Evolutionary conservation across 1,140 invertebrate species (phyloP).

Genomic region (Bombus haemorrhoidalis): DNA sequence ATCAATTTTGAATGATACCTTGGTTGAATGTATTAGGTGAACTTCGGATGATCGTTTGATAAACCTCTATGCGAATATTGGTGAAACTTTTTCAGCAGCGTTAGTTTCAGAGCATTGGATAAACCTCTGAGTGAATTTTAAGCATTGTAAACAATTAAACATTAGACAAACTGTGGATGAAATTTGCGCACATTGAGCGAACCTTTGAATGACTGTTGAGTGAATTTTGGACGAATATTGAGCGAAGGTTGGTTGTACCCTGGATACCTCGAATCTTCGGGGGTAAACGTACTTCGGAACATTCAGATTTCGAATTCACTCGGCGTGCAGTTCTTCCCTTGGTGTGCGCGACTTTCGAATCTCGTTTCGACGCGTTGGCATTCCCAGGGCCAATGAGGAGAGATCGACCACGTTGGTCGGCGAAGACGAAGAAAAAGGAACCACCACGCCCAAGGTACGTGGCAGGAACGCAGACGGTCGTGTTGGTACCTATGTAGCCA

Average conservation of each 20-base stretch:
- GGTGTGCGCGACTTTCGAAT: slow-evolving; percentile 69
- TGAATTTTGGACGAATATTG: background rate
- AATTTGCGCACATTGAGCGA: background rate
- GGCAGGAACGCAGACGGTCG: slow-evolving; percentile 67
- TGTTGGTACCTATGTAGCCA: slow-evolving; percentile 59
- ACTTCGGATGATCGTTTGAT: too few species aligned
- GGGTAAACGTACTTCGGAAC: background rate
- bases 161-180: background rate
- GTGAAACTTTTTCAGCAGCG: too few species aligned
- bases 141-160: background rate
- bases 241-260: background rate
- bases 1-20: too few species aligned
- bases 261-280: background rate
- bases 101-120: background rate
- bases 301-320: slow-evolving; percentile 62
- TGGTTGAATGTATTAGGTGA: too few species aligned
- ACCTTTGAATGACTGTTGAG: background rate
- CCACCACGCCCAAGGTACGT: slow-evolving; percentile 76
- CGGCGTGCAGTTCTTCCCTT: slow-evolving; percentile 52
- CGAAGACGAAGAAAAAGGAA: slow-evolving; percentile 72
- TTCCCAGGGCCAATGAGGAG: slow-evolving; percentile 71
- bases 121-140: background rate
- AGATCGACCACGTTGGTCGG: slow-evolving; percentile 64
- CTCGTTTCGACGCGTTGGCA: slow-evolving; percentile 71
- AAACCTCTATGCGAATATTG: too few species aligned